Percentiles rank a stretch among this genome's conserved stretches.
These are phyloP conservation scores for Atta cephalotes DNA, from an alignment of 1,140 invertebrate species.

Conservation along the genomic window DNA sequence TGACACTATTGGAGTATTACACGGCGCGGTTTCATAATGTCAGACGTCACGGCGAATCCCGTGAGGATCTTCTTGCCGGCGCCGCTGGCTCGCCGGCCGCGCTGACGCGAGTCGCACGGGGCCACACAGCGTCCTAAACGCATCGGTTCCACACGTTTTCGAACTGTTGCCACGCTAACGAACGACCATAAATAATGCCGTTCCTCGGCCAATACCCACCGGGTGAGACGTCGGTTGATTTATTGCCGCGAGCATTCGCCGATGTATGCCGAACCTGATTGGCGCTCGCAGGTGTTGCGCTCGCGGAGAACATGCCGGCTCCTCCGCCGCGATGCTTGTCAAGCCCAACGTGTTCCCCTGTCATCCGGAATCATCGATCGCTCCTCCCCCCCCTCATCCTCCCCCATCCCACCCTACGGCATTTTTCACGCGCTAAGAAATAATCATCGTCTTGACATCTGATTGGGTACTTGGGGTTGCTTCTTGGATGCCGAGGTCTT, in stretches of 20 bases:
- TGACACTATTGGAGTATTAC: constrained; percentile 42
- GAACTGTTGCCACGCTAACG: constrained; percentile 79
- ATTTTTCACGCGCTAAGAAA: too few species aligned
- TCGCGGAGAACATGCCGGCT: constrained; percentile 41
- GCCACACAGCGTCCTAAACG: constrained; percentile 72
- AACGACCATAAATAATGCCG: constrained; percentile 80
- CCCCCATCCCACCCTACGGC: neutral
- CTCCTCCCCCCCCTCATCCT: neutral
- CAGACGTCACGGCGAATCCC: neutral
- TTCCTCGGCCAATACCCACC: constrained; percentile 62
- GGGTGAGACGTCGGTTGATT: constrained; percentile 79
- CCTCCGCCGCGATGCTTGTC: constrained; percentile 57
- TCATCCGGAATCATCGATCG: constrained; percentile 70
- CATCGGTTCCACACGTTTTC: constrained; percentile 72
- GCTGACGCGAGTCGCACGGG: constrained; percentile 70
- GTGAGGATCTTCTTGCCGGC: neutral
- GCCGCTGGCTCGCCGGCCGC: constrained; percentile 15
- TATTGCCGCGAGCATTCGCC: constrained; percentile 70
- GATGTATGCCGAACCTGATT: constrained; percentile 77
- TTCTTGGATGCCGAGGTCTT: neutral
- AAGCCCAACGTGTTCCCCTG: constrained; percentile 66
- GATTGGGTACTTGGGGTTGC: neutral
- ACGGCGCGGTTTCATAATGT: constrained; percentile 31
- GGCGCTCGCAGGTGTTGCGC: constrained; percentile 79
- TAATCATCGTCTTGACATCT: too few species aligned